These are phyloP conservation scores for Rhizoglyphus robini DNA, from an alignment of 1,140 invertebrate species.

Conservation along the genomic window DNA sequence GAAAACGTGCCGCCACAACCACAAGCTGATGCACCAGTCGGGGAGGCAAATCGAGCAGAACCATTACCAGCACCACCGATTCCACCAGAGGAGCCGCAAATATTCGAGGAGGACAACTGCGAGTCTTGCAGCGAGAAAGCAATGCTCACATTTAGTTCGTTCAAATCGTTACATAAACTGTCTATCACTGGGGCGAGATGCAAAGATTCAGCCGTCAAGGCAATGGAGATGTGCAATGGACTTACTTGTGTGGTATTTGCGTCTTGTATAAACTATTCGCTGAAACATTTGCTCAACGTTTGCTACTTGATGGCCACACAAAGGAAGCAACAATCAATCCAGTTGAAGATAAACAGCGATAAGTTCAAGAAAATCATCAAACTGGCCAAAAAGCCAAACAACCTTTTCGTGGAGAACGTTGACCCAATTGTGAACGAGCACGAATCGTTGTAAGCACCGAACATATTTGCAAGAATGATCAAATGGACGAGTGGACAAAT, in stretches of 20 bases:
- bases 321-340: neutral
- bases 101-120: constrained; percentile 1
- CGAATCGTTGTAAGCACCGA: neutral
- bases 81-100: neutral
- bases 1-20: neutral
- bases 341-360: neutral
- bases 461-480: too few relatives aligned
- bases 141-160: neutral
- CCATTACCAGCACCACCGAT: neutral
- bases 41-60: neutral
- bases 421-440: neutral
- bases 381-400: neutral
- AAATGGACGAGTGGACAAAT: too few relatives aligned
- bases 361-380: constrained; percentile 11
- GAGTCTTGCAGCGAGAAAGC: neutral
- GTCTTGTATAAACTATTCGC: neutral
- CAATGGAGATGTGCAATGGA: neutral
- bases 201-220: neutral
- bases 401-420: constrained; percentile 1
- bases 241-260: neutral
- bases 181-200: neutral
- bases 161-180: neutral
- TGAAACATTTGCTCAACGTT: neutral
- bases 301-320: neutral
- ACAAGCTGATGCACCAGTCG: neutral